phyloP scores from a whole-genome alignment of 2,888 invertebrate species.

The Prosopocoilus inquinatus region DNA sequence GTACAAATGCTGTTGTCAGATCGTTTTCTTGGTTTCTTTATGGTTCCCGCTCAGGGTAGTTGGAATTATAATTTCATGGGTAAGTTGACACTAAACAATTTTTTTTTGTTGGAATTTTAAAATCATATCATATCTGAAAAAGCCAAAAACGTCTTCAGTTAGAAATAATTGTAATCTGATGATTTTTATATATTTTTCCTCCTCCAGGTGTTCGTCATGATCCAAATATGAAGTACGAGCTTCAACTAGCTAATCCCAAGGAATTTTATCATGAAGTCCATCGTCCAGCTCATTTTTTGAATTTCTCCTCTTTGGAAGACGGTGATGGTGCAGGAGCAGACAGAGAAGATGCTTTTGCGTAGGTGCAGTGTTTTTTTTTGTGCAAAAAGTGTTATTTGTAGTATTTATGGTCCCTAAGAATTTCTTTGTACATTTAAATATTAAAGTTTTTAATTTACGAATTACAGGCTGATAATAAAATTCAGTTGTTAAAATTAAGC shows the following conservation, averaged over 20 bases:
- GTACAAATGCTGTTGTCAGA: conserved; percentile 98
- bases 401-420: too few species aligned
- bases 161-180: too few species aligned
- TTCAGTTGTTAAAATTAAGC: too few species aligned
- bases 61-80: conserved; percentile 99
- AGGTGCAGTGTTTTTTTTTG: conserved; percentile 18
- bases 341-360: conserved; percentile 76
- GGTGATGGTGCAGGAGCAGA: conserved; percentile 86
- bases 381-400: too few species aligned
- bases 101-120: too few species aligned
- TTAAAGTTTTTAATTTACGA: too few species aligned
- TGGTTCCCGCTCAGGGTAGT: conserved; percentile 96
- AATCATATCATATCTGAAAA: too few species aligned
- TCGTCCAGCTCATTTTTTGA: conserved; percentile 96
- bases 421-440: too few species aligned
- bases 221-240: conserved; percentile 97
- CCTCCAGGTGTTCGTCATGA: conserved; percentile 96
- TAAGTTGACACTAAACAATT: conserved; percentile 46
- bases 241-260: conserved; percentile 94
- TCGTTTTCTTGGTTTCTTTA: conserved; percentile 97
- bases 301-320: conserved; percentile 96
- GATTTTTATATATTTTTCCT: too few species aligned
- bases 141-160: too few species aligned
- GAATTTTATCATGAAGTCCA: conserved; percentile 99
- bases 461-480: too few species aligned